A percentile compares a stretch with the other conserved stretches of the same genome.
Evolutionary conservation across 2,888 invertebrate genomes (phyloP).

Genomic region (Himalopsyche anomala): DNA sequence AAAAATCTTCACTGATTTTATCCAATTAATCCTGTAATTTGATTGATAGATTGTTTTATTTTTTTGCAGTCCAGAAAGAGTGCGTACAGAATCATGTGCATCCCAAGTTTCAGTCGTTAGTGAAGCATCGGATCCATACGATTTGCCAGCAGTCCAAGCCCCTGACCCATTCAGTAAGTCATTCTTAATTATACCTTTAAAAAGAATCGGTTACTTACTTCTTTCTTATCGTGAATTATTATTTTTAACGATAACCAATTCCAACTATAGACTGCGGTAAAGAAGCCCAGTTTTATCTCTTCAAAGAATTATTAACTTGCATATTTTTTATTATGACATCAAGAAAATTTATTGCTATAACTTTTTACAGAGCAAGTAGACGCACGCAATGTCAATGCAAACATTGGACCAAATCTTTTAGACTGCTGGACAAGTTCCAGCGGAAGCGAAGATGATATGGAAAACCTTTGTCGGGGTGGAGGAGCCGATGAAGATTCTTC

Average conservation of each 20-base stretch:
- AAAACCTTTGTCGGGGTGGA: constrained; percentile 69
- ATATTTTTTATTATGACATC: too few species aligned
- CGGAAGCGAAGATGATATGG: constrained; percentile 72
- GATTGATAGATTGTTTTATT: background rate
- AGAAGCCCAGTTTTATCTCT: too few species aligned
- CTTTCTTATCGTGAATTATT: background rate
- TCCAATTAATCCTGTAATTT: background rate
- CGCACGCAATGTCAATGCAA: constrained; percentile 71
- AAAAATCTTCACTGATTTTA: background rate
- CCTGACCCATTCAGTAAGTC: constrained; percentile 75
- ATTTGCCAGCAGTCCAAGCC: constrained; percentile 66
- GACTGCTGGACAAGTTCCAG: constrained; percentile 70
- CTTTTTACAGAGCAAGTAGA: constrained; percentile 72
- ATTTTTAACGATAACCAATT: background rate
- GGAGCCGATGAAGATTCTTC: constrained; percentile 67
- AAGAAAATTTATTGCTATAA: background rate
- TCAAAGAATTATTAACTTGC: too few species aligned
- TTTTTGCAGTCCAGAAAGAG: constrained; percentile 71
- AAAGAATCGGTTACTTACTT: background rate
- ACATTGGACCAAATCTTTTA: constrained; percentile 70
- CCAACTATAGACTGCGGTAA: too few species aligned
- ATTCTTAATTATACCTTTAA: background rate
- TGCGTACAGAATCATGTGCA: constrained; percentile 73
- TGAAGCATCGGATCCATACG: constrained; percentile 71
- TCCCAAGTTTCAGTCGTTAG: constrained; percentile 75